Percentiles rank a stretch among this genome's conserved stretches.
Evolutionary conservation across 2,797 vertebrate genomes (phyloP).

Genomic region (Enteromius viviparus): DNA sequence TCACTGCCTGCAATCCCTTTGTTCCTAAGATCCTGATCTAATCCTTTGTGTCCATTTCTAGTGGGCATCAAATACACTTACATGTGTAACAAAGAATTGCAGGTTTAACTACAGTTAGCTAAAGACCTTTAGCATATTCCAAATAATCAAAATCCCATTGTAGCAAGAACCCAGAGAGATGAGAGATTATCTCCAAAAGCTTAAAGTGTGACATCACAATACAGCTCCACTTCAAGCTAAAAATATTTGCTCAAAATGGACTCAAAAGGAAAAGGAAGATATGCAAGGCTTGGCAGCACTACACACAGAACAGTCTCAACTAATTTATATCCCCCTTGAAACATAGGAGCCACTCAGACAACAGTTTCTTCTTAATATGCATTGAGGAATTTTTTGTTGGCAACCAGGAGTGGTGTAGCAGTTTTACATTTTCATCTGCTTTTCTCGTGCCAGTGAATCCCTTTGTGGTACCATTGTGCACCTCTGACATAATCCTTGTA

Average conservation of each 20-base stretch:
- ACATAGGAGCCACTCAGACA: conserved; percentile 51
- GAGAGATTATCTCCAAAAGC: conserved; percentile 54
- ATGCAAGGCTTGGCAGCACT: conserved; percentile 63
- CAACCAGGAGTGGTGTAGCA: conserved; percentile 70
- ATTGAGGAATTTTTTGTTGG: conserved; percentile 63
- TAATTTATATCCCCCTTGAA: conserved; percentile 65
- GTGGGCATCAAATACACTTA: conserved; percentile 64
- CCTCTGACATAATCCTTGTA: conserved; percentile 68
- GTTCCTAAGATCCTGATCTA: conserved; percentile 72
- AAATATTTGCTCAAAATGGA: conserved; percentile 44
- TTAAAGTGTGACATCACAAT: conserved; percentile 23
- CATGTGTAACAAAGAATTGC: conserved; percentile 14
- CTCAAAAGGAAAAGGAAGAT: conserved; percentile 34
- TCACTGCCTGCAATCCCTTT: conserved; percentile 72
- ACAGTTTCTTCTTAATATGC: conserved; percentile 72
- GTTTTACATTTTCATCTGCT: conserved; percentile 72
- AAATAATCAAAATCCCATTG: conserved; percentile 29
- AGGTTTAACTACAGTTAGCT: conserved; percentile 44
- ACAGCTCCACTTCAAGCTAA: conserved; percentile 48
- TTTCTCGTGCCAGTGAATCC: conserved; percentile 67
- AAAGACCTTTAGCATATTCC: conserved; percentile 17
- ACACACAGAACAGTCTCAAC: conserved; percentile 66
- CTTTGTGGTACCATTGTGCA: conserved; percentile 61
- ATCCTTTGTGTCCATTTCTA: conserved; percentile 71
- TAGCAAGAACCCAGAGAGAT: conserved; percentile 19